A percentile compares a stretch with the other conserved stretches of the same genome.
Conservation (phyloP, 2,888 invertebrate species). For the Dolomedes plantarius region DNA sequence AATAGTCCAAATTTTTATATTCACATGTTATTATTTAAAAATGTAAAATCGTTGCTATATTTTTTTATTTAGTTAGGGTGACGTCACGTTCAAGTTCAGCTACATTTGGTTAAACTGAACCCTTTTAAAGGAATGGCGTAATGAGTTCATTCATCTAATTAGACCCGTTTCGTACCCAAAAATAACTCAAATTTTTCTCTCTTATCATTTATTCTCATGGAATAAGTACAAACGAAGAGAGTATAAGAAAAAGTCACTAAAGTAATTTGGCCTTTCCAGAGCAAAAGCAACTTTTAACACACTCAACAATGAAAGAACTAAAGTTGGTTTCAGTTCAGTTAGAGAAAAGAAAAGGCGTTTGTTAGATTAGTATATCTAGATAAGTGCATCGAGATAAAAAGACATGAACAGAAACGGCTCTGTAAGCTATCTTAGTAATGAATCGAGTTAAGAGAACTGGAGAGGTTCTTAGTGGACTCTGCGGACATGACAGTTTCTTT, state of each 20-base stretch:
- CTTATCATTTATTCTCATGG: no score
- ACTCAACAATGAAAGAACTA: neutral
- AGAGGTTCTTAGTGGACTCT: neutral
- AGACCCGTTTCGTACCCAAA: no score
- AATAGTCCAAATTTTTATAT: no score
- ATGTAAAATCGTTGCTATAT: no score
- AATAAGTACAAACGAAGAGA: no score
- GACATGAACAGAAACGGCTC: constrained; percentile 3
- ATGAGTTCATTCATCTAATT: no score
- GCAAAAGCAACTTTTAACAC: neutral
- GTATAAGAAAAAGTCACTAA: neutral
- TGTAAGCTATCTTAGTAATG: constrained; percentile 21
- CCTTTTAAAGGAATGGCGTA: no score
- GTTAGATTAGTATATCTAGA: neutral
- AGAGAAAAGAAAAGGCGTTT: neutral
- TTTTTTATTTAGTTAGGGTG: no score
- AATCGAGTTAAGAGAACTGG: constrained; percentile 13
- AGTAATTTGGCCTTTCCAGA: neutral
- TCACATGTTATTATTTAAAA: no score
- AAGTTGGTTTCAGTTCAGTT: neutral
- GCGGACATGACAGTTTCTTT: neutral
- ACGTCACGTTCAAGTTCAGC: no score
- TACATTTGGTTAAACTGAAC: no score
- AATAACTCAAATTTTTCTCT: no score
- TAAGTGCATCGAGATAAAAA: constrained; percentile 16